These are phyloP conservation scores for Pangasius larnaudii DNA, from an alignment of 2,797 vertebrate genomes.

Conservation along the genomic window DNA sequence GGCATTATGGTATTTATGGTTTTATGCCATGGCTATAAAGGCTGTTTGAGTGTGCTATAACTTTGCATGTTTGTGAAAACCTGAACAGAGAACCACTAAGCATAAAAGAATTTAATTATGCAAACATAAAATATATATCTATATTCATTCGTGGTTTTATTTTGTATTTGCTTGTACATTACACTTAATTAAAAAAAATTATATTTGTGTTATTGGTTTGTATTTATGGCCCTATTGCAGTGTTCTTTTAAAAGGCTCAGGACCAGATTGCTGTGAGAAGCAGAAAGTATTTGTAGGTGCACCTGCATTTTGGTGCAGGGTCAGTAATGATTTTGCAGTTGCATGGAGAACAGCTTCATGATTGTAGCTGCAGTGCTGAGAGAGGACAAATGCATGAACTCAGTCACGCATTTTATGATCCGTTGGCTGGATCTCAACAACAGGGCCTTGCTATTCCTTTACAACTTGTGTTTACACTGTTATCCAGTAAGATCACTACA, in stretches of 20 bases:
- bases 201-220: not conserved
- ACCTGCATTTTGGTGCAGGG: constrained; percentile 36
- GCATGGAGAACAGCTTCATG: not conserved
- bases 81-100: constrained; percentile 45
- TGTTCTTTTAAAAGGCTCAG: not conserved
- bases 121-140: constrained; percentile 37
- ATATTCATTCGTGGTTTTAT: constrained; percentile 20
- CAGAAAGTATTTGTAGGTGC: constrained; percentile 15
- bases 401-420: constrained; percentile 34
- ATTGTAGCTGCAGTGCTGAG: constrained; percentile 20
- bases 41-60: constrained; percentile 50
- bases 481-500: not conserved
- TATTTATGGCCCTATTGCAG: not conserved
- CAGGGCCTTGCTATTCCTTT: constrained; percentile 11
- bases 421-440: constrained; percentile 18
- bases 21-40: constrained; percentile 65
- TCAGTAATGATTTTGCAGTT: constrained; percentile 32
- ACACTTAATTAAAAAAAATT: not conserved
- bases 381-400: constrained; percentile 20
- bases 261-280: constrained; percentile 1
- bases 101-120: constrained; percentile 37
- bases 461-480: constrained; percentile 12
- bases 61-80: constrained; percentile 47
- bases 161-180: not conserved
- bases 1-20: constrained; percentile 67